Percentiles rank a stretch among this genome's conserved stretches.
phyloP scores from a whole-genome alignment of 2,797 vertebrate genomes.

The Eutrigla gurnardus region DNA sequence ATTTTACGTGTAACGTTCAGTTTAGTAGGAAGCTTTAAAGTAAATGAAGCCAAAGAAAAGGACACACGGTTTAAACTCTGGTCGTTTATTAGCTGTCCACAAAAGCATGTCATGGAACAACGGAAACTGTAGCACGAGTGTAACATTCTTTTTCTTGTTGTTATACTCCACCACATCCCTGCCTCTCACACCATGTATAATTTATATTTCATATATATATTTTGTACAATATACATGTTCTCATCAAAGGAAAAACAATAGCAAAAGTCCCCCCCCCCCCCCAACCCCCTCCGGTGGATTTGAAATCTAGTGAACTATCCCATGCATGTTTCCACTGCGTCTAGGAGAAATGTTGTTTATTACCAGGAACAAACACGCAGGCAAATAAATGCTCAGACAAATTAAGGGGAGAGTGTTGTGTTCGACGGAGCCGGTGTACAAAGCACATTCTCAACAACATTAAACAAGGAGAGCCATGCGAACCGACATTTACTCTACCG shows the following conservation, averaged over 20 bases:
- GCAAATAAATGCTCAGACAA: slow-evolving; percentile 72
- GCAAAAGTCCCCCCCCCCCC: slow-evolving; percentile 60
- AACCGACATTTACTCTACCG: slow-evolving; percentile 54
- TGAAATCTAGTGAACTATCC: slow-evolving; percentile 68
- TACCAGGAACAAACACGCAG: slow-evolving; percentile 71
- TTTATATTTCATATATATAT: slow-evolving; percentile 81
- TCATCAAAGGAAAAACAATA: slow-evolving; percentile 73
- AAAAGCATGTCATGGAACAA: slow-evolving; percentile 85
- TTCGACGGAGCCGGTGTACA: slow-evolving; percentile 66
- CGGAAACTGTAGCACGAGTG: slow-evolving; percentile 81
- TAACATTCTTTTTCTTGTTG: slow-evolving; percentile 77
- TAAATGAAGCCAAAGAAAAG: slow-evolving; percentile 1
- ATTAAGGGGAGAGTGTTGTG: slow-evolving; percentile 49
- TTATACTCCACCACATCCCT: slow-evolving; percentile 81
- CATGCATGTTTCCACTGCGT: slow-evolving; percentile 81
- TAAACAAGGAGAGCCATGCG: slow-evolving; percentile 78
- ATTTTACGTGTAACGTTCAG: neutral
- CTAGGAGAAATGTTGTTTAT: slow-evolving; percentile 70
- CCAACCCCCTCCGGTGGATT: slow-evolving; percentile 25
- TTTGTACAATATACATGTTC: slow-evolving; percentile 85
- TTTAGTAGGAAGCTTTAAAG: neutral
- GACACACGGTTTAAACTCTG: slow-evolving; percentile 69
- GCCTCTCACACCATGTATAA: slow-evolving; percentile 82
- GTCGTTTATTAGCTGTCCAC: slow-evolving; percentile 86
- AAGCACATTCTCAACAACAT: slow-evolving; percentile 74